A percentile compares a stretch with the other conserved stretches of the same genome.
These are phyloP conservation scores for Trogon melanurus DNA, from an alignment of 2,113 vertebrate species.

Conservation along the genomic window DNA sequence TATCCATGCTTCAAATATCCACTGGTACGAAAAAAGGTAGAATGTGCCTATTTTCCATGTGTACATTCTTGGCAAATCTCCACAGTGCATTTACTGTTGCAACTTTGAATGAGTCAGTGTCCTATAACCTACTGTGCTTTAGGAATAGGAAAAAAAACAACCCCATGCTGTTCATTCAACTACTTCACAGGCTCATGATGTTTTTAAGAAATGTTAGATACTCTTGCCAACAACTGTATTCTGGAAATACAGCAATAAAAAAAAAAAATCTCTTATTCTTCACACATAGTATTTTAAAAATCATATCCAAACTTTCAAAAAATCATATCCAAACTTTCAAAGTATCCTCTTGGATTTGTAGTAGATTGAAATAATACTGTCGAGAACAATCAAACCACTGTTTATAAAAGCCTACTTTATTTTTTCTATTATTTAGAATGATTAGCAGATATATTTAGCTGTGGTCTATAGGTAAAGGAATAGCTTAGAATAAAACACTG, in stretches of 20 bases:
- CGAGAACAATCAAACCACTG: constrained; percentile 29
- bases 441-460: not conserved
- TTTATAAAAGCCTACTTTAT: constrained; percentile 15
- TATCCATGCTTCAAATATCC: not conserved
- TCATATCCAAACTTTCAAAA: not conserved
- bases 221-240: not conserved
- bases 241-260: constrained; percentile 34
- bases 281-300: not conserved
- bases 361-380: constrained; percentile 17
- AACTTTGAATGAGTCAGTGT: not conserved
- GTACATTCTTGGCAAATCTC: not conserved
- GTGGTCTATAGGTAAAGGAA: constrained; percentile 19
- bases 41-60: not conserved
- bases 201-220: constrained; percentile 24
- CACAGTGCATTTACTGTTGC: not conserved
- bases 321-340: constrained; percentile 50
- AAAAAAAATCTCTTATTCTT: constrained; percentile 35
- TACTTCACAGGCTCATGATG: not conserved
- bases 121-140: not conserved
- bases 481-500: constrained; percentile 34
- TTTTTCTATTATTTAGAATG: constrained; percentile 24
- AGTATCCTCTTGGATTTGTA: constrained; percentile 51
- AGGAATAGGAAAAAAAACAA: not conserved
- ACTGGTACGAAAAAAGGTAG: not conserved
- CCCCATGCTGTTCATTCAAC: not conserved